These are phyloP conservation scores for Neofelis nebulosa DNA, from an alignment of 2,113 vertebrate species.

Conservation along the genomic window DNA sequence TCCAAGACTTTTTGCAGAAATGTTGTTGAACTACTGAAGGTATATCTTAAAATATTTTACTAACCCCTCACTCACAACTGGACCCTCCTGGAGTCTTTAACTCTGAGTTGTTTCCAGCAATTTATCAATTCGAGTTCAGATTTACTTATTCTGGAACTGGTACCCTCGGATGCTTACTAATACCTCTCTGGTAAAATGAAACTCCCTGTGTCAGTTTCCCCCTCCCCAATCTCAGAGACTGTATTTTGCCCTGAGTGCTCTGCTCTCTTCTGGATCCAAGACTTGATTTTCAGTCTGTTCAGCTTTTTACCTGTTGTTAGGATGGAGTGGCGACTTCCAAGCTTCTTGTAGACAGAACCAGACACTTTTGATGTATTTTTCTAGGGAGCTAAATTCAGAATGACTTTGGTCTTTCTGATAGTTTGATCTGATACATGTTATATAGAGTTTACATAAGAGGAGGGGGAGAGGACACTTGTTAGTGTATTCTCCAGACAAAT, in stretches of 20 bases:
- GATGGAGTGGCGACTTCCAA: not conserved
- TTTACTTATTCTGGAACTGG: not conserved
- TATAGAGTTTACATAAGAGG: not conserved
- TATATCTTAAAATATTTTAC: not conserved
- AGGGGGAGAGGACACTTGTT: not conserved
- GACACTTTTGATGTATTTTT: not conserved
- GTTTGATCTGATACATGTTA: not conserved
- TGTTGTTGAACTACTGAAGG: not conserved
- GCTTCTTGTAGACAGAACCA: not conserved
- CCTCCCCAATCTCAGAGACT: not conserved
- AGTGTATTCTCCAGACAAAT: not conserved
- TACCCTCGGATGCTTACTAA: not conserved
- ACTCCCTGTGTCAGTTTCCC: too few relatives aligned
- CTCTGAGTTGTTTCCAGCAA: not conserved
- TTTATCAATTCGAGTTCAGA: too few relatives aligned
- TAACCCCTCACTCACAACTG: fast-evolving
- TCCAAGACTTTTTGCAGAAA: not conserved
- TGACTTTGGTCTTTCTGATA: not conserved
- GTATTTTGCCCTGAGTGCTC: not conserved
- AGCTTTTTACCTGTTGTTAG: not conserved
- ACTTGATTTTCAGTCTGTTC: not conserved
- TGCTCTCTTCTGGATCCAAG: not conserved
- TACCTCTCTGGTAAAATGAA: not conserved
- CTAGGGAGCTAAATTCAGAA: not conserved
- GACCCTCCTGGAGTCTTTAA: not conserved